Evolutionary conservation across 2,113 vertebrate species (phyloP).

Genomic region (Uria lomvia): DNA sequence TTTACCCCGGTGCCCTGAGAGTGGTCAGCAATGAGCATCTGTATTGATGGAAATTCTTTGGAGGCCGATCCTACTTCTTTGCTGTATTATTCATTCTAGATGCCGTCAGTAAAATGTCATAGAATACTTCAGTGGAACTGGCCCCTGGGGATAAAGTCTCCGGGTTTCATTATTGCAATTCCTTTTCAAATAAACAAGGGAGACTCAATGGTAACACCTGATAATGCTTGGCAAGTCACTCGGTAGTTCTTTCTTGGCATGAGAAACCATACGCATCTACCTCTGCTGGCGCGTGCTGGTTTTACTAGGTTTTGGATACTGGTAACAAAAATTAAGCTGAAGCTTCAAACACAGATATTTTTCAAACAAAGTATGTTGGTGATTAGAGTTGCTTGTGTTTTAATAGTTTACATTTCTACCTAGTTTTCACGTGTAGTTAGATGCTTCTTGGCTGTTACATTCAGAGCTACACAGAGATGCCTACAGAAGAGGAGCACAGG

Average conservation of each 20-base stretch:
- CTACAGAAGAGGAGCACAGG: not conserved
- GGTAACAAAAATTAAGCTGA: not conserved
- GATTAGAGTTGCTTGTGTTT: not conserved
- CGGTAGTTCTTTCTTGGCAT: not conserved
- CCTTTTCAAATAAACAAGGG: not conserved
- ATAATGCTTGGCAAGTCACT: not conserved
- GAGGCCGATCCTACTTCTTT: not conserved
- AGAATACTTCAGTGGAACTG: not conserved
- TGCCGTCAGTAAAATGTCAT: not conserved
- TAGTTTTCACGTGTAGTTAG: not conserved
- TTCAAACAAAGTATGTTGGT: not conserved
- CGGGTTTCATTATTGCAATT: not conserved
- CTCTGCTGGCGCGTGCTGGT: not conserved
- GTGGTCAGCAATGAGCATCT: not conserved
- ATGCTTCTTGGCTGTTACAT: not conserved
- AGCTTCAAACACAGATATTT: not conserved
- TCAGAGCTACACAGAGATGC: not conserved
- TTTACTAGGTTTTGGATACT: not conserved
- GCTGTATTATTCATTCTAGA: not conserved
- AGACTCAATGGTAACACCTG: not conserved
- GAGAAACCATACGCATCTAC: not conserved
- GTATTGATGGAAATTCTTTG: not conserved
- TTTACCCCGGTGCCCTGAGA: not conserved
- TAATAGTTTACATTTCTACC: not conserved
- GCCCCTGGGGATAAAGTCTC: not conserved